Evolutionary conservation across 64 coral and sea anemone genomes (phyloP).

Genomic region (Hydrozoanthus tunicans): DNA sequence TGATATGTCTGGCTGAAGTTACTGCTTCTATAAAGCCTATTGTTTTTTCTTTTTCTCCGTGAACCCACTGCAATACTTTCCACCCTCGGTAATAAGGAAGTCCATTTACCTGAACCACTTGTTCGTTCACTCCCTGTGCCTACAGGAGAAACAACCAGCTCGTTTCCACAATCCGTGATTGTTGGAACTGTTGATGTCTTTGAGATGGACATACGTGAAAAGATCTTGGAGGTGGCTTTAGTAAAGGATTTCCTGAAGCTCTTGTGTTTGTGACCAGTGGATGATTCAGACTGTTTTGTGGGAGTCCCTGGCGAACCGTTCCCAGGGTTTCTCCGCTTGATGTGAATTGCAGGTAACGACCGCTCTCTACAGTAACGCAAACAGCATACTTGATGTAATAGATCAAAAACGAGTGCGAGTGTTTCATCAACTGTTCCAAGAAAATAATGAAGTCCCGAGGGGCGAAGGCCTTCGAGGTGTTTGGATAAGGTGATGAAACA

Average conservation of each 20-base stretch:
- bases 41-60: too few species aligned
- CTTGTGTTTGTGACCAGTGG: conserved; percentile 79
- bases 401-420: too few species aligned
- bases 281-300: conserved; percentile 69
- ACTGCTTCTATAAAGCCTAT: too few species aligned
- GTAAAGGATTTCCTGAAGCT: conserved; percentile 88
- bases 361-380: conserved; percentile 61
- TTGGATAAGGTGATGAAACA: too few species aligned
- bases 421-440: too few species aligned
- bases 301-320: conserved; percentile 58
- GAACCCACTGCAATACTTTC: too few species aligned
- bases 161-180: conserved; percentile 52
- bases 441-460: too few species aligned
- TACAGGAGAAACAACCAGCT: conserved; percentile 46
- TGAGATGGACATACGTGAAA: conserved; percentile 79
- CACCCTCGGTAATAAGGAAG: background rate
- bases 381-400: too few species aligned
- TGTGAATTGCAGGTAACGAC: conserved; percentile 74
- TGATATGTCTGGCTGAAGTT: too few species aligned
- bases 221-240: conserved; percentile 93
- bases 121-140: conserved; percentile 72
- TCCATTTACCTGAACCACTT: conserved; percentile 60
- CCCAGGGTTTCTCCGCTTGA: conserved; percentile 49
- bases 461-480: too few species aligned
- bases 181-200: conserved; percentile 43